Evolutionary conservation across 2,797 vertebrate species (phyloP).

Genomic region (Craterocephalus amniculus): DNA sequence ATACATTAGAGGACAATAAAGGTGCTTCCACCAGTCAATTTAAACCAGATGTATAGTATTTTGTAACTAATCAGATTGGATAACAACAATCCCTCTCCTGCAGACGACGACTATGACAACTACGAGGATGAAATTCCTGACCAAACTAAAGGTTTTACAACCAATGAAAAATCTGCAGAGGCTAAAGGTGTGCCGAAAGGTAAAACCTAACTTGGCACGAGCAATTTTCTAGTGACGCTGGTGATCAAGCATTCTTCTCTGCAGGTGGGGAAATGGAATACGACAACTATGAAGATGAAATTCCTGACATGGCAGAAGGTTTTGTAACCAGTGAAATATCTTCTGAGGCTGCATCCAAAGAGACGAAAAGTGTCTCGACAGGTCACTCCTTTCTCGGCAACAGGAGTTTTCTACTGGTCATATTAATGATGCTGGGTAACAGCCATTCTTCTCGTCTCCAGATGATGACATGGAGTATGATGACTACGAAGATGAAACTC

Average conservation of each 20-base stretch:
- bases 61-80: background rate
- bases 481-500: background rate
- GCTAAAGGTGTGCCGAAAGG: background rate
- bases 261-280: constrained; percentile 6
- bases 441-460: background rate
- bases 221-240: accelerated
- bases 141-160: constrained; percentile 2
- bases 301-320: constrained; percentile 16
- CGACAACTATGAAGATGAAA: background rate
- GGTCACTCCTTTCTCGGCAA: background rate
- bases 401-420: background rate
- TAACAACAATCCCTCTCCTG: background rate
- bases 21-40: background rate
- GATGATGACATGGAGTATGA: background rate
- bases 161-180: background rate
- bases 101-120: background rate
- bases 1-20: background rate
- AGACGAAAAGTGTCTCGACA: background rate
- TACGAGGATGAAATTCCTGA: constrained; percentile 2
- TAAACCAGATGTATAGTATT: background rate
- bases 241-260: background rate
- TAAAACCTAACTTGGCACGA: background rate
- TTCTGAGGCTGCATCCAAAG: background rate
- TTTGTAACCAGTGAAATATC: background rate
- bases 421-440: background rate